phyloP scores from a whole-genome alignment of 1,140 invertebrate genomes.

The Magallana ariakensis region DNA sequence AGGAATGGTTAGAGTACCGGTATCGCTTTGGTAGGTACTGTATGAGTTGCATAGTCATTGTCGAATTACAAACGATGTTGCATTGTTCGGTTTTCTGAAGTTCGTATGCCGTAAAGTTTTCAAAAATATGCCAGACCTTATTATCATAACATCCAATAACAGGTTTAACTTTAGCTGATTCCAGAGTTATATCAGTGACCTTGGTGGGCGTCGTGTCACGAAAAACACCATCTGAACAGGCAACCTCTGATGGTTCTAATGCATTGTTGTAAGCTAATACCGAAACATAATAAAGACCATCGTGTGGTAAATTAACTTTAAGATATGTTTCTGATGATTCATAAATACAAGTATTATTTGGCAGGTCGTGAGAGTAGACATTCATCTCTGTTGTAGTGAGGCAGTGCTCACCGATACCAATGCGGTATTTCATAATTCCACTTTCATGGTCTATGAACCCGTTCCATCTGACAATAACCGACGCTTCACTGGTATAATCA shows the following conservation, averaged over 20 bases:
- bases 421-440: conserved; percentile 55
- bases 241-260: conserved; percentile 58
- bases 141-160: conserved; percentile 48
- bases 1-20: neutral
- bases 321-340: conserved; percentile 29
- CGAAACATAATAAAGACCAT: conserved; percentile 48
- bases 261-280: conserved; percentile 64
- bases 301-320: conserved; percentile 9
- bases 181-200: conserved; percentile 47
- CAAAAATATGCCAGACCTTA: conserved; percentile 39
- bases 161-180: conserved; percentile 44
- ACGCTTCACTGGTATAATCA: conserved; percentile 57
- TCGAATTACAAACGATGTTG: conserved; percentile 16
- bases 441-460: conserved; percentile 66
- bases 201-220: conserved; percentile 49
- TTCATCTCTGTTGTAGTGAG: conserved; percentile 45
- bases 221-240: conserved; percentile 62
- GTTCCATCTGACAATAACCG: conserved; percentile 54
- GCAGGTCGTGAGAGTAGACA: neutral
- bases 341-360: neutral
- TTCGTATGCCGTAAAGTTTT: conserved; percentile 37
- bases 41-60: neutral
- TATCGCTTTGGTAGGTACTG: conserved; percentile 4
- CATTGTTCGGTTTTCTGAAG: neutral
- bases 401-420: conserved; percentile 52